Conservation (phyloP, 2,888 invertebrate species). For the Chaetogeoica ovagalla region DNA sequence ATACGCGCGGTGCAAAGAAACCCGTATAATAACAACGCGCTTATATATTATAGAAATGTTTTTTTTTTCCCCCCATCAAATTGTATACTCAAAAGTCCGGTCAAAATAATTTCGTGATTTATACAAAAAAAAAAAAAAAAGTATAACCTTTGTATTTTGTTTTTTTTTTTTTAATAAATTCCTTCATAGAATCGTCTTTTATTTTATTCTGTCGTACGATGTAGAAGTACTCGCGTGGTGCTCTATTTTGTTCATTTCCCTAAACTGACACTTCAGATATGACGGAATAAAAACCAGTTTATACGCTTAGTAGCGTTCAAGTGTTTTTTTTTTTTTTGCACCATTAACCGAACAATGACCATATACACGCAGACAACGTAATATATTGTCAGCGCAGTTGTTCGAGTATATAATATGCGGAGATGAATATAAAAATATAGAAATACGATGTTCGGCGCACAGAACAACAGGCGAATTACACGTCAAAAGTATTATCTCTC, state of each 20-base stretch:
- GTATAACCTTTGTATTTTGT: too few relatives aligned
- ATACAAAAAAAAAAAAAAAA: too few relatives aligned
- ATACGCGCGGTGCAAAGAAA: too few relatives aligned
- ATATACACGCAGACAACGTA: neutral
- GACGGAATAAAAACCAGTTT: constrained; percentile 39
- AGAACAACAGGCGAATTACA: neutral
- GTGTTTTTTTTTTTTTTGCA: constrained; percentile 39
- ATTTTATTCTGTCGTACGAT: neutral
- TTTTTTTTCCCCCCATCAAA: too few relatives aligned
- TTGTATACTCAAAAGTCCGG: too few relatives aligned
- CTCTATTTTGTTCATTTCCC: constrained; percentile 13
- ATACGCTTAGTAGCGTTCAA: constrained; percentile 2
- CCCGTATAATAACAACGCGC: too few relatives aligned
- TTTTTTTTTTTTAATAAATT: too few relatives aligned
- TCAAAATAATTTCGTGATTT: too few relatives aligned
- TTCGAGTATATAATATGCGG: neutral
- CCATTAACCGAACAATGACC: constrained; percentile 41
- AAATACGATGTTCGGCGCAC: neutral
- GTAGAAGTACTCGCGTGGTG: neutral
- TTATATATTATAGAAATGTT: too few relatives aligned
- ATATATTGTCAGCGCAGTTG: neutral
- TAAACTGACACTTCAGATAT: constrained; percentile 11
- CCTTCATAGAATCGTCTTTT: neutral
- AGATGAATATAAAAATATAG: neutral
- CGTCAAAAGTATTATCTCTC: neutral